Percentiles rank a stretch among this genome's conserved stretches.
phyloP scores from a whole-genome alignment of 2,113 vertebrate species.

The Calidris pygmaea region DNA sequence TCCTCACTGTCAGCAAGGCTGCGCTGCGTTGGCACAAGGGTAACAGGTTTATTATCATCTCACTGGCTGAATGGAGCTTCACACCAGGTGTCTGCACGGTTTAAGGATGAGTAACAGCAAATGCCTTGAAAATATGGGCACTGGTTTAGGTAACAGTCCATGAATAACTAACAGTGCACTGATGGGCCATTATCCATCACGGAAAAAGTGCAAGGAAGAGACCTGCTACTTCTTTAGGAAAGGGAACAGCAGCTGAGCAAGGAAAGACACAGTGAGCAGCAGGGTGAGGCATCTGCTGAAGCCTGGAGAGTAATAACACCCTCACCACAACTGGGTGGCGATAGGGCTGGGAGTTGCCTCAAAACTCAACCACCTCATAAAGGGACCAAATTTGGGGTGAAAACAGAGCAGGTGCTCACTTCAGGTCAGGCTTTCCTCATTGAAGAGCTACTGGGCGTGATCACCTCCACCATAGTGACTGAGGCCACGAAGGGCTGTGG shows the following conservation, averaged over 20 bases:
- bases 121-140: not conserved
- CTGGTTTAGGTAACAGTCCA: not conserved
- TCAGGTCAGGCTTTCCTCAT: not conserved
- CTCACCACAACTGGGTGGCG: not conserved
- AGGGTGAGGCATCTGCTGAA: not conserved
- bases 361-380: not conserved
- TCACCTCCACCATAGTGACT: not conserved
- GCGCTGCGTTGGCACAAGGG: fast-evolving
- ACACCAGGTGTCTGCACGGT: not conserved
- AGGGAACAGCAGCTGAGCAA: not conserved
- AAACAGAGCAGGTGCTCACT: not conserved
- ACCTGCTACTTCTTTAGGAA: not conserved
- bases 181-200: fast-evolving
- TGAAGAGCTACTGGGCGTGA: not conserved
- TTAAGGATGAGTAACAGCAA: not conserved
- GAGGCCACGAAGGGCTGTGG: not conserved
- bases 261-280: not conserved
- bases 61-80: not conserved
- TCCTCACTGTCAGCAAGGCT: not conserved
- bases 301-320: not conserved
- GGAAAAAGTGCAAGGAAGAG: not conserved
- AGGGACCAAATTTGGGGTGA: not conserved
- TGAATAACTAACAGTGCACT: fast-evolving
- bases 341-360: not conserved
- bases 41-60: not conserved